phyloP scores from a whole-genome alignment of 2,888 invertebrate genomes.

The Amiota minor region DNA sequence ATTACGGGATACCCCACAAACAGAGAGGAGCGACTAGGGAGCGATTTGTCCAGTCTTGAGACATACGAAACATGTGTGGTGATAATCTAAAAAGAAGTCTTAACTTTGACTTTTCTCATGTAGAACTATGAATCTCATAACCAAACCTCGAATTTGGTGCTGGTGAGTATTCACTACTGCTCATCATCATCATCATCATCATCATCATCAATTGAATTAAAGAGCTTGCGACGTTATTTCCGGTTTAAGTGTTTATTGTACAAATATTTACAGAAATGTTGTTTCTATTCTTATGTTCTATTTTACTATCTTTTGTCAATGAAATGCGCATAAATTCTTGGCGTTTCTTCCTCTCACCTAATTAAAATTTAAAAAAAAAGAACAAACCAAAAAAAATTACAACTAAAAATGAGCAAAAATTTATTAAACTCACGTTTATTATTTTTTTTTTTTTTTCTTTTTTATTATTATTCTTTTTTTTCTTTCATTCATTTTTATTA shows the following conservation, averaged over 20 bases:
- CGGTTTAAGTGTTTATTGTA: conserved; percentile 35
- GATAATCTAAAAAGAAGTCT: too few species aligned
- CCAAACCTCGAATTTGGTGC: too few species aligned
- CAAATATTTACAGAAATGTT: background rate
- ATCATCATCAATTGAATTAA: conserved; percentile 1
- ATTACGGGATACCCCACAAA: too few species aligned
- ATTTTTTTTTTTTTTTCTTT: conserved; percentile 21
- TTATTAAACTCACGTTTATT: conserved; percentile 58
- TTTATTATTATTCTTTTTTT: conserved; percentile 9
- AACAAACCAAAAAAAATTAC: background rate
- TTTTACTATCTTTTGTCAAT: conserved; percentile 45
- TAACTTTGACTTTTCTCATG: too few species aligned
- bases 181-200: too few species aligned
- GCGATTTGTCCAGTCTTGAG: too few species aligned
- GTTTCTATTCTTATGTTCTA: conserved; percentile 14
- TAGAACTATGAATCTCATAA: too few species aligned
- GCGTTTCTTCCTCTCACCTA: conserved; percentile 34
- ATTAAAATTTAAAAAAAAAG: too few species aligned
- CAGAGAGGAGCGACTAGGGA: too few species aligned
- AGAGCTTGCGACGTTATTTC: conserved; percentile 48
- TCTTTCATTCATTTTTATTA: background rate
- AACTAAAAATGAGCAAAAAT: conserved; percentile 40
- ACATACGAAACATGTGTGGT: too few species aligned
- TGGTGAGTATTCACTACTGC: too few species aligned
- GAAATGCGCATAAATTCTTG: conserved; percentile 27